Percentiles rank a stretch among this genome's conserved stretches.
Evolutionary conservation across 2,888 invertebrate genomes (phyloP).

Genomic region (Frankliniella fusca): DNA sequence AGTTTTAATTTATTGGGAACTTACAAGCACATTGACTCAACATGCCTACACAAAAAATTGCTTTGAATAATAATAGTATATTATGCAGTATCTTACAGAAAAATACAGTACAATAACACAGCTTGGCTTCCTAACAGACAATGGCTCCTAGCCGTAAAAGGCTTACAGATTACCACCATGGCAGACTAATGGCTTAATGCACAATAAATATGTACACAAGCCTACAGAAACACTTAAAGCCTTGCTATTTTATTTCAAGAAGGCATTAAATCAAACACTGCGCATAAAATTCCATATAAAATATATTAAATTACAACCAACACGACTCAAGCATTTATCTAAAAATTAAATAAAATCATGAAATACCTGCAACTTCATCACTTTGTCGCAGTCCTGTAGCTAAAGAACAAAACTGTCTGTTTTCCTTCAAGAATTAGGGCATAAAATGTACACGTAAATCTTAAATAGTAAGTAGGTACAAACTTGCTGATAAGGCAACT

Average conservation of each 20-base stretch:
- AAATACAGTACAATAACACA: neutral
- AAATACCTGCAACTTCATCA: neutral
- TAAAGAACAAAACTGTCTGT: neutral
- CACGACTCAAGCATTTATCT: neutral
- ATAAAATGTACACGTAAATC: constrained; percentile 18
- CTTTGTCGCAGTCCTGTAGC: neutral
- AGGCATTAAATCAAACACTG: constrained; percentile 22
- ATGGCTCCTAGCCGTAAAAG: neutral
- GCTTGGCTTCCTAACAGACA: constrained; percentile 15
- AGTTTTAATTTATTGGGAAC: constrained; percentile 14
- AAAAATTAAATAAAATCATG: constrained; percentile 19
- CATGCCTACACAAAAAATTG: constrained; percentile 12
- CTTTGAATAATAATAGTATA: neutral
- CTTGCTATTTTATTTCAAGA: constrained; percentile 11
- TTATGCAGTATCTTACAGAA: constrained; percentile 24
- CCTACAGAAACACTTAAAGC: constrained; percentile 14
- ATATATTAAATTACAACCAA: constrained; percentile 24
- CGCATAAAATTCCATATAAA: constrained; percentile 23
- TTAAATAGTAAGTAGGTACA: constrained; percentile 17
- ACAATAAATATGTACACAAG: neutral
- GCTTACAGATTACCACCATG: neutral
- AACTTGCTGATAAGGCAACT: constrained; percentile 3
- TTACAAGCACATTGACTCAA: constrained; percentile 6
- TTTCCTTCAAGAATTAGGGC: neutral
- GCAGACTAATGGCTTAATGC: constrained; percentile 27